phyloP scores from a whole-genome alignment of 2,797 vertebrate species.

The Dallia pectoralis region DNA sequence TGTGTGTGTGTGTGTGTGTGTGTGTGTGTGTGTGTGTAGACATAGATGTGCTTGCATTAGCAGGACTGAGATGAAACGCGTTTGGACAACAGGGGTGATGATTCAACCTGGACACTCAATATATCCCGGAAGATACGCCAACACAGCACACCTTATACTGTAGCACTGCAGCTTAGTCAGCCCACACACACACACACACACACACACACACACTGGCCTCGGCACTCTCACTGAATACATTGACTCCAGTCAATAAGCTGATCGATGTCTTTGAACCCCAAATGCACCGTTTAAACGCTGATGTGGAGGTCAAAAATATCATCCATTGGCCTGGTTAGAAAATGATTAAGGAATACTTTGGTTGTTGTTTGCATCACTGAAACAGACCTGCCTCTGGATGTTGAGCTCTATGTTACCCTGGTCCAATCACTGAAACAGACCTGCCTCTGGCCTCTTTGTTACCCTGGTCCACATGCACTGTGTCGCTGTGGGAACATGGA shows the following conservation, averaged over 20 bases:
- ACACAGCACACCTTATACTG: slow-evolving; percentile 63
- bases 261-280: slow-evolving; percentile 32
- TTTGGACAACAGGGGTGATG: slow-evolving; percentile 15
- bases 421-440: not conserved
- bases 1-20: slow-evolving; percentile 29
- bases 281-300: not conserved
- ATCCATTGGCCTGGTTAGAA: not conserved
- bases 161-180: slow-evolving; percentile 7
- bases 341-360: not conserved
- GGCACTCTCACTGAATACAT: slow-evolving; percentile 48
- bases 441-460: not conserved
- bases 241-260: slow-evolving; percentile 18
- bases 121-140: slow-evolving; percentile 54
- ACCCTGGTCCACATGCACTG: not conserved
- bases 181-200: slow-evolving; percentile 10
- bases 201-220: slow-evolving; percentile 45
- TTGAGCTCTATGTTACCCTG: not conserved
- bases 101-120: slow-evolving; percentile 55
- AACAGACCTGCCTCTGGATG: not conserved
- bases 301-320: not conserved
- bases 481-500: not conserved
- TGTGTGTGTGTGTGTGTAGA: slow-evolving; percentile 30
- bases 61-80: slow-evolving; percentile 65
- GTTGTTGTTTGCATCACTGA: not conserved
- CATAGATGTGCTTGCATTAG: slow-evolving; percentile 60